Conservation (phyloP, 2,797 vertebrate species). For the Sorex maritimensis region DNA sequence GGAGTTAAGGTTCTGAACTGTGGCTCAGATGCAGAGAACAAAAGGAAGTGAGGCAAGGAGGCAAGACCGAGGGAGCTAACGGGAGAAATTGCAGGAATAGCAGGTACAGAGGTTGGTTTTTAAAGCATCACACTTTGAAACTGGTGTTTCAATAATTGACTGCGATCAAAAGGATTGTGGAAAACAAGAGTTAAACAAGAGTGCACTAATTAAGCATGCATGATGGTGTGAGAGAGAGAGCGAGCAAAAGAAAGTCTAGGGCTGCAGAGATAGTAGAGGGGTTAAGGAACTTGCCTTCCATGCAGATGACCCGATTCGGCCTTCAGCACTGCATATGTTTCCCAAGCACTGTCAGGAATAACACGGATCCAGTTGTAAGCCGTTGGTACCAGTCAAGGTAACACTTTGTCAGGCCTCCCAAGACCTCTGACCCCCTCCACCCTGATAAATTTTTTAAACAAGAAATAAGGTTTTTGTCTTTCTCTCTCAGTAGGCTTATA, state of each 20-base stretch:
- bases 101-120: not conserved
- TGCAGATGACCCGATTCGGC: no score
- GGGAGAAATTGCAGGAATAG: not conserved
- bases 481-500: not conserved
- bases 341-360: no score
- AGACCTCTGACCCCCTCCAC: no score
- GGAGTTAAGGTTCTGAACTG: constrained; percentile 39
- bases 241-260: not conserved
- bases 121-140: constrained; percentile 17
- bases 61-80: not conserved
- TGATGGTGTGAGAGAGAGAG: not conserved
- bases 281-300: no score
- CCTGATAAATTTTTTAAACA: no score
- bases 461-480: not conserved
- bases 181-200: not conserved
- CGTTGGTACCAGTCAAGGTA: no score
- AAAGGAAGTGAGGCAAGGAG: not conserved
- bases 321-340: no score
- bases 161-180: constrained; percentile 1
- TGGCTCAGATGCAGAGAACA: not conserved
- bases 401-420: no score
- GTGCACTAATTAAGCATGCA: not conserved
- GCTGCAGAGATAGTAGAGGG: no score
- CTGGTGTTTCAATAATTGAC: constrained; percentile 21
- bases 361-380: no score